These are phyloP conservation scores for Pediacus dermestoides DNA, from an alignment of 2,888 invertebrate genomes.

Conservation along the genomic window DNA sequence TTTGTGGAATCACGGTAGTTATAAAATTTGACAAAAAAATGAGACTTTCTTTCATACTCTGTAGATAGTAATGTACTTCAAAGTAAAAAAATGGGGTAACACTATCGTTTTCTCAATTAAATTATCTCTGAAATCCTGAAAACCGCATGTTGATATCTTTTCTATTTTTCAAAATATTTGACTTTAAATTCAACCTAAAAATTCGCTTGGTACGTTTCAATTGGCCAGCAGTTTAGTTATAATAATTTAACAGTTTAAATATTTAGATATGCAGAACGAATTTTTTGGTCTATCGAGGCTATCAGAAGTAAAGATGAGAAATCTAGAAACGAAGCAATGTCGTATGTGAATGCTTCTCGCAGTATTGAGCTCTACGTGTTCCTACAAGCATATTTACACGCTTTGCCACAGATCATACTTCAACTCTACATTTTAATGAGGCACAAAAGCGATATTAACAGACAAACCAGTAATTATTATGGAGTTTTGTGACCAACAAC, in stretches of 20 bases:
- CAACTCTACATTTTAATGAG: slow-evolving; percentile 63
- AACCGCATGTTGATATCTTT: no score
- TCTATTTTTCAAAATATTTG: no score
- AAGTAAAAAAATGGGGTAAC: no score
- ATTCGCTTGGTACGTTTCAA: no score
- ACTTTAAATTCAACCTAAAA: no score
- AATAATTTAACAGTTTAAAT: slow-evolving; percentile 9
- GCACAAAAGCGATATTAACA: slow-evolving; percentile 54
- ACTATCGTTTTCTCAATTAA: no score
- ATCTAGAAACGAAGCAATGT: slow-evolving; percentile 59
- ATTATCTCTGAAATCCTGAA: no score
- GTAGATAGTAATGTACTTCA: no score
- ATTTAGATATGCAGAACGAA: slow-evolving; percentile 64
- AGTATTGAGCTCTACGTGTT: slow-evolving; percentile 74
- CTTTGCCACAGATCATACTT: slow-evolving; percentile 68
- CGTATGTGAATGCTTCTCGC: slow-evolving; percentile 60
- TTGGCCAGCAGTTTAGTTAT: no score
- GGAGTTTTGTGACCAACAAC: not conserved
- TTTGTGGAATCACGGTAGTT: no score
- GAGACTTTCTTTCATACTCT: no score
- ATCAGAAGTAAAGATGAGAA: slow-evolving; percentile 59
- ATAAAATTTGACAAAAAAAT: no score
- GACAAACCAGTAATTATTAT: slow-evolving; percentile 58
- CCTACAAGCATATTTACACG: slow-evolving; percentile 73
- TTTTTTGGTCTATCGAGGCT: slow-evolving; percentile 75